A percentile compares a stretch with the other conserved stretches of the same genome.
Conservation (phyloP, 2,888 invertebrate species). For the Drosophila nigritarsus region DNA sequence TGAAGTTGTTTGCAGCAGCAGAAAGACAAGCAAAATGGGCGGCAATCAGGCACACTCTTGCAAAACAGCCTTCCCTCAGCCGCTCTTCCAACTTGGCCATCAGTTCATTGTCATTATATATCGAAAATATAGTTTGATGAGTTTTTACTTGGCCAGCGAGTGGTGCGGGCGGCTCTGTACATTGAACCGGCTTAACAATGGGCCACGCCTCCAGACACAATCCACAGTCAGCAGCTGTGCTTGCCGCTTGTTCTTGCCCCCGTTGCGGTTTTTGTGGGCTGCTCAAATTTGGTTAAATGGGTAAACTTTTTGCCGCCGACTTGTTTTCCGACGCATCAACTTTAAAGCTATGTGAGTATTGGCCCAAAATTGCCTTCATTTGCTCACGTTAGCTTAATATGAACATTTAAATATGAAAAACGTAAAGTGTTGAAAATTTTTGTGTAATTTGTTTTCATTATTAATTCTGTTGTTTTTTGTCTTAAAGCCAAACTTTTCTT, state of each 20-base stretch:
- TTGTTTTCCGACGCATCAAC: conserved; percentile 37
- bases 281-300: conserved; percentile 67
- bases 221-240: conserved; percentile 16
- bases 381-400: conserved; percentile 12
- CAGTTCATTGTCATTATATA: conserved; percentile 66
- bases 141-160: conserved; percentile 63
- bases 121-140: conserved; percentile 81
- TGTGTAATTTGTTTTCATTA: not conserved
- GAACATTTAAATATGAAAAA: not conserved
- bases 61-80: not conserved
- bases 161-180: conserved; percentile 19
- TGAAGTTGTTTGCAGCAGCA: conserved; percentile 54
- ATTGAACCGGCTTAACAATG: conserved; percentile 47
- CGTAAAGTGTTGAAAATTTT: not conserved
- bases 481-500: not conserved
- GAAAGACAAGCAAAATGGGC: conserved; percentile 26
- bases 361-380: conserved; percentile 29
- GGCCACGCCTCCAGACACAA: conserved; percentile 16
- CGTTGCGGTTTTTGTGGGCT: conserved; percentile 59
- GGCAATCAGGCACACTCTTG: conserved; percentile 5
- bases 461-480: not conserved
- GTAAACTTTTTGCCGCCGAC: conserved; percentile 56
- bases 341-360: conserved; percentile 47
- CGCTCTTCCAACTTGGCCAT: not conserved
- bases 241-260: conserved; percentile 47